Evolutionary conservation across 2,797 vertebrate genomes (phyloP), one percentile per base, ranked within the genome.

Genomic region (Coranthus polyacanthus): DNA sequence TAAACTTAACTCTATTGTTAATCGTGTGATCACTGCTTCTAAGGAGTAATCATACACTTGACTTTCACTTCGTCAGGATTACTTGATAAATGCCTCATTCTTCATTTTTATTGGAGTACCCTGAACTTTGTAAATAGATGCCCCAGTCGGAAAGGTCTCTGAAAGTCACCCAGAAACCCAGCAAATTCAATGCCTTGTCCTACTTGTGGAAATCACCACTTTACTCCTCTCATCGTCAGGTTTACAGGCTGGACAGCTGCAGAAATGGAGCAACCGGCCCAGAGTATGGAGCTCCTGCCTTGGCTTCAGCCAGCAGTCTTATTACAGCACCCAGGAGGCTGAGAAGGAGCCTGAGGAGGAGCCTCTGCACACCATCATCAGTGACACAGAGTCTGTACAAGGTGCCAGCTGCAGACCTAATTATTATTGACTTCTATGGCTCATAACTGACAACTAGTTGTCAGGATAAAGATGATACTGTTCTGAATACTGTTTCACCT

Each of bases 341-440:
- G 94, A 95, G 84, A 94, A 63, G 52, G 92, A 80, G 34, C 89
- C 90, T 0, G 92, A 96, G 21, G 96, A 96, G 4, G 95, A 95
- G 67, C 82, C 92, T 4, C 87, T 95, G 62, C 96, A 96, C 86
- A 95, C 75, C 29, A 96, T 98, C 90, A 96, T 96, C 84, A 93
- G 82, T 43, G 92, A 94, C 75, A 95, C 95, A 0, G 96, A 99
- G 90, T 90, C 90, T 0, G 94, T 99, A 4, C 86, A 96, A 93
- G 98, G 97, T 98, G 74, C 55, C 26, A 22, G 16, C 60, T 58
- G 12, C 24, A 67, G 53, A 58, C 26, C 9, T 16, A 16, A 13
- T 20, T 2, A 3, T 13, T 15, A 10, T n/a, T n/a, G n/a, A n/a
- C n/a, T n/a, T n/a, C n/a, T n/a, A n/a, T 12, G 0, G 1, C 5